Base-by-base conservation (phyloP, 2,113 vertebrate species). In the Eonycteris spelaea region DNA sequence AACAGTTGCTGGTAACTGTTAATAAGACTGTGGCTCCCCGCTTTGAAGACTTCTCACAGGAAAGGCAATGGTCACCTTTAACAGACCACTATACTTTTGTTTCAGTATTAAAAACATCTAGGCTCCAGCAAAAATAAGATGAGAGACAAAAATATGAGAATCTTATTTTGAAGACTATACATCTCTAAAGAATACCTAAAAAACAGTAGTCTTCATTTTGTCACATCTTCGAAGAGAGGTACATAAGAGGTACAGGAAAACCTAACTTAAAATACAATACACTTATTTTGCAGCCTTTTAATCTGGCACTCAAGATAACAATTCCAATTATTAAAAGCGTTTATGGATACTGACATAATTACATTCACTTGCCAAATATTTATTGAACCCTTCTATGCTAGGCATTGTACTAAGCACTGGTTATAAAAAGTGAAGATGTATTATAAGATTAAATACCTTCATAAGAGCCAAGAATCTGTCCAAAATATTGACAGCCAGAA, bases 391-490 rank as follows among this genome's bases (percentile, higher is more conserved):
- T 61, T 68, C 22, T 78, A 30, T 74, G 26, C 6, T 51, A 63
- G n/a, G 11, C 51, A 86, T 33, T 79, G n/a, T 92, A 71, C 40
- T 57, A 85, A 1, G 51, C 35, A 92, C 21, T 19, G 8, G 1
- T 0, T 24, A 84, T 15, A 91, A 78, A 85, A 77, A 71, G 67
- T n/a, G 2, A 86, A 92, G 19, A 45, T 38, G 0, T 6, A 74
- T 80, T 51, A 89, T 61, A 87, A 53, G 94, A 90, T 51, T n/a
- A 70, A 86, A 95, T 99, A 99, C 99, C 99, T 99, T 99, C 98
- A 99, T 99, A 97, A 99, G 99, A 96, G 99, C 99, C 98, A 99
- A 97, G 97, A 99, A 99, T 98, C 99, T 99, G 98, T 99, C 99
- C 97, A 99, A 98, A 97, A 99, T 99, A 98, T 99, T 99, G 59